Evolutionary conservation across 2,888 invertebrate species (phyloP).

Genomic region (Polia nebulosa): DNA sequence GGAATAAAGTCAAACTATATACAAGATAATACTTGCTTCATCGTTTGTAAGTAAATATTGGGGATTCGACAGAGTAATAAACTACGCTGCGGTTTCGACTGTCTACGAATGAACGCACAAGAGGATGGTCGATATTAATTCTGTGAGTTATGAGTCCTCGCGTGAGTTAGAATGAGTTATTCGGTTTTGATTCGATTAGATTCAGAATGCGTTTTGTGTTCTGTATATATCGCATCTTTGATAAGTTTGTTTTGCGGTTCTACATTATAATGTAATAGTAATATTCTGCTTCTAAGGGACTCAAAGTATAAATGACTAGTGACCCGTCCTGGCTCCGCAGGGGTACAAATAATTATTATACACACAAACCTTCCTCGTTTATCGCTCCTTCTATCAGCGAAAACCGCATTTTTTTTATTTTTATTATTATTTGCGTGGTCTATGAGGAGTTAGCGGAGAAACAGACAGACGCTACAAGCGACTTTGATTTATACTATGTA

Average conservation of each 20-base stretch:
- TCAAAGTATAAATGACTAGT: too few relatives aligned
- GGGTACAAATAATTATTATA: too few relatives aligned
- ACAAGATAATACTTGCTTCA: not conserved
- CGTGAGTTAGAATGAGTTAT: constrained; percentile 50
- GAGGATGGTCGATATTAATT: constrained; percentile 82
- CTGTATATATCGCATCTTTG: not conserved
- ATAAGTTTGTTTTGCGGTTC: not conserved
- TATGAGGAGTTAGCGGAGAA: too few relatives aligned
- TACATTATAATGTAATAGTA: too few relatives aligned
- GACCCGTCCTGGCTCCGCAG: too few relatives aligned
- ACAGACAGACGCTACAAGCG: too few relatives aligned
- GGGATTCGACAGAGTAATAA: constrained; percentile 72
- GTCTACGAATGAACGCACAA: constrained; percentile 71
- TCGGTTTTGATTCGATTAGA: constrained; percentile 58
- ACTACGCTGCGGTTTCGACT: constrained; percentile 80
- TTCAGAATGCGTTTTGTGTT: constrained; percentile 33
- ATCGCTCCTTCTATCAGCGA: too few relatives aligned
- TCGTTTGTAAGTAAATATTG: constrained; percentile 29
- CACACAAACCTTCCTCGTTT: too few relatives aligned
- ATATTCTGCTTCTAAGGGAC: too few relatives aligned
- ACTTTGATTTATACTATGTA: too few relatives aligned
- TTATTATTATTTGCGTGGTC: too few relatives aligned
- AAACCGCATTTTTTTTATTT: too few relatives aligned
- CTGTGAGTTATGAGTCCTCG: constrained; percentile 75
- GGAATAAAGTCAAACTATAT: not conserved